Evolutionary conservation across 1,140 invertebrate genomes (phyloP).

Genomic region (Drosophila erecta): DNA sequence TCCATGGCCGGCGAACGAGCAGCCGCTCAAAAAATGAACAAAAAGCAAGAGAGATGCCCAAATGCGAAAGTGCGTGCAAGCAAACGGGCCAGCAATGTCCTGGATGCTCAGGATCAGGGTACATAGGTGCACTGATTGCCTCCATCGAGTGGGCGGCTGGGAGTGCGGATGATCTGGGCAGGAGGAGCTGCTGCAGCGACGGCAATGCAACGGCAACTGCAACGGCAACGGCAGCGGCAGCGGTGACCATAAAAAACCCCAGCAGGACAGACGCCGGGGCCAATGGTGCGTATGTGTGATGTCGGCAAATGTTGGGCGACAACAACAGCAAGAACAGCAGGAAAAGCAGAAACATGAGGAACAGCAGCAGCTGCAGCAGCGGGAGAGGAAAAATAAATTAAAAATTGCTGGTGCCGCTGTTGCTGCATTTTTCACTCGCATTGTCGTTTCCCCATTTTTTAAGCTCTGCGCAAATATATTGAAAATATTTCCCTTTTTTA

Average conservation of each 20-base stretch:
- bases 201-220: slow-evolving; percentile 2
- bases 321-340: slow-evolving; percentile 34
- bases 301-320: slow-evolving; percentile 51
- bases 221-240: slow-evolving; percentile 10
- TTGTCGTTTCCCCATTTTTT: slow-evolving; percentile 43
- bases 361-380: neutral
- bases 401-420: slow-evolving; percentile 57
- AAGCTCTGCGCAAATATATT: slow-evolving; percentile 59
- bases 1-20: slow-evolving; percentile 36
- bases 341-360: slow-evolving; percentile 1
- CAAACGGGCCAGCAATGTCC: slow-evolving; percentile 68
- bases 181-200: slow-evolving; percentile 6
- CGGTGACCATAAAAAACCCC: slow-evolving; percentile 47
- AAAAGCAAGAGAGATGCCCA: slow-evolving; percentile 82
- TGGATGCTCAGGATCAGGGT: slow-evolving; percentile 55
- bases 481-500: slow-evolving; percentile 57
- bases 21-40: slow-evolving; percentile 75
- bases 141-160: slow-evolving; percentile 25
- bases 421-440: slow-evolving; percentile 47
- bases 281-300: slow-evolving; percentile 65
- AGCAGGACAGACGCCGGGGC: slow-evolving; percentile 29
- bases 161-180: neutral
- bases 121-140: slow-evolving; percentile 79
- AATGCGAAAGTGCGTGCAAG: slow-evolving; percentile 76
- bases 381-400: slow-evolving; percentile 57